These are phyloP conservation scores for Perccottus glenii DNA, from an alignment of 2,113 vertebrate genomes.

Conservation along the genomic window DNA sequence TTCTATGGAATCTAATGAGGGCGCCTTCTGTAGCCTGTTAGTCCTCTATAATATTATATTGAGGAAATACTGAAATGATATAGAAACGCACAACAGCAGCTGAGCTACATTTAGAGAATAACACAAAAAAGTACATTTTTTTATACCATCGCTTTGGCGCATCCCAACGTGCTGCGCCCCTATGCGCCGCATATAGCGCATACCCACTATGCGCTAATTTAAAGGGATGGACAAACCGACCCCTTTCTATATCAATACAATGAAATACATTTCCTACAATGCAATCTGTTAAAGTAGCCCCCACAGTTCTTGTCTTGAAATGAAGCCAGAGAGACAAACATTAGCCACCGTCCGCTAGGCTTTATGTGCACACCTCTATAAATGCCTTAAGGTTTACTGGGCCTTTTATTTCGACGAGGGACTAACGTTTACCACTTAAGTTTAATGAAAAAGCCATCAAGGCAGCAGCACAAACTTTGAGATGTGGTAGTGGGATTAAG, in stretches of 20 bases:
- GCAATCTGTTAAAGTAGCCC: conserved; percentile 3
- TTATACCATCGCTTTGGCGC: too few species aligned
- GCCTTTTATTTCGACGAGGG: background rate
- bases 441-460: background rate
- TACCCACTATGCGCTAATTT: background rate
- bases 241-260: background rate
- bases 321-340: background rate
- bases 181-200: too few species aligned
- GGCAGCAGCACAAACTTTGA: background rate
- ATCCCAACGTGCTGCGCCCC: too few species aligned
- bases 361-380: conserved; percentile 5
- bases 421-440: background rate
- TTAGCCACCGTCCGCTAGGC: background rate
- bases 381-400: background rate
- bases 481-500: too few species aligned
- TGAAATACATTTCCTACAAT: too few species aligned
- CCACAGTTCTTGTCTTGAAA: background rate
- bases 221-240: background rate
- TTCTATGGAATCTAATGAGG: too few species aligned
- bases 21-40: too few species aligned
- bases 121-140: too few species aligned
- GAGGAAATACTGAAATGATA: too few species aligned
- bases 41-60: too few species aligned
- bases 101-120: too few species aligned
- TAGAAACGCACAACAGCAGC: too few species aligned